These are phyloP conservation scores for Chymomyza fuscimana DNA, from an alignment of 2,888 invertebrate genomes.

Conservation along the genomic window DNA sequence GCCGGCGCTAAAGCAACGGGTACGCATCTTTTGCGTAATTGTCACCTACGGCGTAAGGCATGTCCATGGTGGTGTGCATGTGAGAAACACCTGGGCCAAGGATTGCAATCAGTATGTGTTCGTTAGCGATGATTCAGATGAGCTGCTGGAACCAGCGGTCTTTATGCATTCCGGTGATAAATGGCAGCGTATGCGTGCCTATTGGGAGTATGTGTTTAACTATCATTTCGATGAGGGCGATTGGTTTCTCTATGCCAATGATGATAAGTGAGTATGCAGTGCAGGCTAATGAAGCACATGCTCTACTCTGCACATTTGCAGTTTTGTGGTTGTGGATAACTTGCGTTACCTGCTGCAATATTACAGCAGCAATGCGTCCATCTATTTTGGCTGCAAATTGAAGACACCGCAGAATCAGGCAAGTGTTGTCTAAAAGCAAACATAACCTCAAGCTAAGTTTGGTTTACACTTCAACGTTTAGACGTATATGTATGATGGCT, in stretches of 20 bases:
- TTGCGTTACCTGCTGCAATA: constrained; percentile 90
- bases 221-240: constrained; percentile 91
- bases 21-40: constrained; percentile 95
- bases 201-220: constrained; percentile 91
- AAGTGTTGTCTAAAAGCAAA: constrained; percentile 35
- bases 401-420: constrained; percentile 82
- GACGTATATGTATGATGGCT: constrained; percentile 93
- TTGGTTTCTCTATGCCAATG: constrained; percentile 98
- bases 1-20: constrained; percentile 62
- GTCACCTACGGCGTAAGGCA: constrained; percentile 85
- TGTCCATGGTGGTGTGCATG: constrained; percentile 84
- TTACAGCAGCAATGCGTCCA: constrained; percentile 85
- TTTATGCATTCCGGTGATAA: constrained; percentile 86
- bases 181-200: constrained; percentile 96
- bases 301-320: constrained; percentile 75
- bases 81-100: constrained; percentile 95
- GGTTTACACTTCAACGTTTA: constrained; percentile 44
- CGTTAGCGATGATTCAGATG: constrained; percentile 89
- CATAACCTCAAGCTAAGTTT: neutral
- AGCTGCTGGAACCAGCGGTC: constrained; percentile 88
- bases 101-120: constrained; percentile 91
- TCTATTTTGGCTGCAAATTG: constrained; percentile 95
- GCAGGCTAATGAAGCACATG: neutral
- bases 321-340: constrained; percentile 96
- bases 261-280: constrained; percentile 88